Base-by-base conservation (phyloP, 37 sponge, comb jelly and placozoan species). In the Beroe ovata region DNA sequence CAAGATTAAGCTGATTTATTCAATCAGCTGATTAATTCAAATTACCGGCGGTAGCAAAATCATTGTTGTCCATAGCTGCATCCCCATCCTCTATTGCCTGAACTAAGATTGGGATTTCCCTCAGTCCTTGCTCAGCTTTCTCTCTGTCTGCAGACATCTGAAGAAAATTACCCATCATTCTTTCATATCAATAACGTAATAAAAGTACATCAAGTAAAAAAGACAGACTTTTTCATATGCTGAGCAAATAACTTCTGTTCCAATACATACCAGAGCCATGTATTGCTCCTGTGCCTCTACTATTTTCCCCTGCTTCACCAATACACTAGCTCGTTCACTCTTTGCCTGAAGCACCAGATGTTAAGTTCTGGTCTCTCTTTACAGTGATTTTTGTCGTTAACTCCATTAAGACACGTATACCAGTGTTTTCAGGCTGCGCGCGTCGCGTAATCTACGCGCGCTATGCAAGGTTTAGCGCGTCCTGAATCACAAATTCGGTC, bases 221-320 rank as follows among this genome's bases (percentile, higher is more conserved):
- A n/a, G 16, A 11, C 11, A 16, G 11, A 20, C 69, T 30, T 64
- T 30, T 14, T 64, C 14, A 64, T 64, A 29, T 20, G 69, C 69
- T 19, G 69, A 58, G 11, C 59, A n/a, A n/a, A n/a, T n/a, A n/a
- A n/a, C n/a, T n/a, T 58, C 16, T 63, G 64, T 8, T 22, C 19
- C 18, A 26, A 36, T 1, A 60, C 89, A 39, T n/a, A 94, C 92
- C 90, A 94, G 64, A 28, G 64, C 47, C 21, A n/a, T 59, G 60
- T 60, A 97, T 42, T 95, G 94, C 4, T 39, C 60, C 2, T 39
- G 33, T 4, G 99, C 99, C 16, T 91, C 94, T 35, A 88, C 93
- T 25, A 92, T n/a, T 37, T 62, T 91, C 0, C 96, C 96, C 25
- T 93, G 92, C 60, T 96, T 95, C 63, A 99, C 64, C 11, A 92